phyloP scores from a whole-genome alignment of 2,888 invertebrate genomes.

The Ennomos fuscantarius region DNA sequence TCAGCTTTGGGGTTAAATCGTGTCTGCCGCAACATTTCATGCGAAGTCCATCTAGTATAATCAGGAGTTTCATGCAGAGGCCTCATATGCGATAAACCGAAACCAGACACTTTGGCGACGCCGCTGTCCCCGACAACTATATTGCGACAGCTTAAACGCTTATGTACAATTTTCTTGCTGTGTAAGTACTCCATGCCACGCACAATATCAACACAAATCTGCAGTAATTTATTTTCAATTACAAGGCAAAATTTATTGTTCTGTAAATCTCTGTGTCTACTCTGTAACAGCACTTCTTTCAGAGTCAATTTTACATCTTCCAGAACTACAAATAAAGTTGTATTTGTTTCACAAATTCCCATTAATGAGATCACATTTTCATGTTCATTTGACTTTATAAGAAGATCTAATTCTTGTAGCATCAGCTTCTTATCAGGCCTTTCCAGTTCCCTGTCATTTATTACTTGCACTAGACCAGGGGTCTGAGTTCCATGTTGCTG shows the following conservation, averaged over 20 bases:
- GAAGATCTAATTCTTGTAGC: slow-evolving; percentile 89
- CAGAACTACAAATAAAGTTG: slow-evolving; percentile 89
- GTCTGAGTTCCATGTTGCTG: slow-evolving; percentile 85
- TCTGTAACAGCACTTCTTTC: slow-evolving; percentile 89
- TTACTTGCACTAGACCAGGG: slow-evolving; percentile 87
- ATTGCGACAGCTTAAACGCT: slow-evolving; percentile 89
- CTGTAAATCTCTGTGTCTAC: slow-evolving; percentile 81
- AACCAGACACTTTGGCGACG: slow-evolving; percentile 90
- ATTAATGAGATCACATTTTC: slow-evolving; percentile 90
- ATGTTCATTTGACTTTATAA: slow-evolving; percentile 89
- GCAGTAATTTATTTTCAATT: slow-evolving; percentile 86
- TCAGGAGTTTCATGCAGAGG: slow-evolving; percentile 88
- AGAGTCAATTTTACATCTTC: slow-evolving; percentile 88
- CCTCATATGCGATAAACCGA: slow-evolving; percentile 89
- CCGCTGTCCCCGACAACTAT: slow-evolving; percentile 87
- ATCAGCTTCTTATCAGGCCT: slow-evolving; percentile 81
- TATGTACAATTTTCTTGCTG: slow-evolving; percentile 89
- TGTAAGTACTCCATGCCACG: slow-evolving; percentile 90
- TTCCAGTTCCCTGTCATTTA: slow-evolving; percentile 84
- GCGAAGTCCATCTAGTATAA: slow-evolving; percentile 91
- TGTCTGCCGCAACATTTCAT: slow-evolving; percentile 90
- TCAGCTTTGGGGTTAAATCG: slow-evolving; percentile 90
- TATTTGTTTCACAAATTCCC: slow-evolving; percentile 92
- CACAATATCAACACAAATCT: slow-evolving; percentile 88
- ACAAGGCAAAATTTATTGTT: slow-evolving; percentile 85